Evolutionary conservation across 2,888 invertebrate species (phyloP).

Genomic region (Stegophylla sp.): DNA sequence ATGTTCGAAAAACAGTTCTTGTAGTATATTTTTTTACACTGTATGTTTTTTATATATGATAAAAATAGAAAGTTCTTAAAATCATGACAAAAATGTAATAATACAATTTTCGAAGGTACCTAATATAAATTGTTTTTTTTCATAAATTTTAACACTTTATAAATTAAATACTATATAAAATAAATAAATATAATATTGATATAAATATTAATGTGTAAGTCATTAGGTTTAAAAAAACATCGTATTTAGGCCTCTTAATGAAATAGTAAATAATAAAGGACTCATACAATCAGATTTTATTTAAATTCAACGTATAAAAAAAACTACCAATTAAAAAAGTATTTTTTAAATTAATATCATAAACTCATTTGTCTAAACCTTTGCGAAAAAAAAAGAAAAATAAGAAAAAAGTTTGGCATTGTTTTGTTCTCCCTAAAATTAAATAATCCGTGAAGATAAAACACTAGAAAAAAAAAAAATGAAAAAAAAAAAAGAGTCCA

Average conservation of each 20-base stretch:
- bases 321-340: neutral
- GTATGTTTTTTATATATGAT: no score
- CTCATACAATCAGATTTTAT: neutral
- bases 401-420: slow-evolving; percentile 32
- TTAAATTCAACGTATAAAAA: neutral
- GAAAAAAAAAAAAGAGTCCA: slow-evolving; percentile 13
- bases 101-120: no score
- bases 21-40: no score
- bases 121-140: no score
- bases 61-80: no score
- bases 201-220: no score
- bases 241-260: neutral
- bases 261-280: neutral
- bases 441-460: slow-evolving; percentile 42
- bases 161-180: no score
- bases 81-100: no score
- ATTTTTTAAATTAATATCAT: slow-evolving; percentile 36
- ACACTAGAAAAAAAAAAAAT: slow-evolving; percentile 26
- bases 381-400: neutral
- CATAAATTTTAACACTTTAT: no score
- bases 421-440: slow-evolving; percentile 20
- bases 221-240: no score
- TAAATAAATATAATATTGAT: no score
- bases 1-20: no score
- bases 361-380: slow-evolving; percentile 36